Percentiles rank a stretch among this genome's conserved stretches.
Conservation (phyloP, 2,888 invertebrate species). For the Melanostoma scalare region DNA sequence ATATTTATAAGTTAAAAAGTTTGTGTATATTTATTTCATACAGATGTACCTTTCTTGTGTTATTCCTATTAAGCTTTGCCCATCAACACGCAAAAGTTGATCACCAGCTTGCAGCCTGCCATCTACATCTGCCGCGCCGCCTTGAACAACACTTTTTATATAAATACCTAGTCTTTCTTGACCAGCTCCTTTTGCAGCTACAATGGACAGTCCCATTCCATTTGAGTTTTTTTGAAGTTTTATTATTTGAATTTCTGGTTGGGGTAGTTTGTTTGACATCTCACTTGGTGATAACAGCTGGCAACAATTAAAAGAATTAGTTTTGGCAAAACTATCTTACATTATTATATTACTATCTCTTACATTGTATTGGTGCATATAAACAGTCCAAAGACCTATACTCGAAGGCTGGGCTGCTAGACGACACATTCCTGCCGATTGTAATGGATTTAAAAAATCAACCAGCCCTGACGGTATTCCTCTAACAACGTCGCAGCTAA, state of each 20-base stretch:
- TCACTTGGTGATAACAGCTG: slow-evolving; percentile 87
- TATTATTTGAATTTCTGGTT: slow-evolving; percentile 91
- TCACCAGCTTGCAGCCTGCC: slow-evolving; percentile 98
- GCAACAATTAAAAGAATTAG: slow-evolving; percentile 62
- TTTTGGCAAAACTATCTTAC: not conserved
- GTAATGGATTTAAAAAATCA: slow-evolving; percentile 92
- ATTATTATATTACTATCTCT: slow-evolving; percentile 65
- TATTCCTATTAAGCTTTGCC: slow-evolving; percentile 94
- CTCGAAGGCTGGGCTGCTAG: slow-evolving; percentile 95
- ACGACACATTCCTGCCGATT: slow-evolving; percentile 93
- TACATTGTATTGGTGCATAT: slow-evolving; percentile 88
- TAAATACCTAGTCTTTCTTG: slow-evolving; percentile 96
- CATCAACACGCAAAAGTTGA: slow-evolving; percentile 97
- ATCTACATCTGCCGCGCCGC: slow-evolving; percentile 95
- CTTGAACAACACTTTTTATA: slow-evolving; percentile 98
- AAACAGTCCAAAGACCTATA: slow-evolving; percentile 97
- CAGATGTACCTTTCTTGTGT: slow-evolving; percentile 87
- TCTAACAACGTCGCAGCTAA: slow-evolving; percentile 96
- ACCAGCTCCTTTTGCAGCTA: slow-evolving; percentile 95
- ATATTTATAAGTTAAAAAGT: not conserved
- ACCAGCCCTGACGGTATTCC: slow-evolving; percentile 96
- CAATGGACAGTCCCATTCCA: slow-evolving; percentile 99
- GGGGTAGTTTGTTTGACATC: slow-evolving; percentile 85
- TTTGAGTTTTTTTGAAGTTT: slow-evolving; percentile 96
- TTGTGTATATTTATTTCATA: slow-evolving; percentile 67